Evolutionary conservation across 2,113 vertebrate species (phyloP).

Genomic region (Xenopus laevis): DNA sequence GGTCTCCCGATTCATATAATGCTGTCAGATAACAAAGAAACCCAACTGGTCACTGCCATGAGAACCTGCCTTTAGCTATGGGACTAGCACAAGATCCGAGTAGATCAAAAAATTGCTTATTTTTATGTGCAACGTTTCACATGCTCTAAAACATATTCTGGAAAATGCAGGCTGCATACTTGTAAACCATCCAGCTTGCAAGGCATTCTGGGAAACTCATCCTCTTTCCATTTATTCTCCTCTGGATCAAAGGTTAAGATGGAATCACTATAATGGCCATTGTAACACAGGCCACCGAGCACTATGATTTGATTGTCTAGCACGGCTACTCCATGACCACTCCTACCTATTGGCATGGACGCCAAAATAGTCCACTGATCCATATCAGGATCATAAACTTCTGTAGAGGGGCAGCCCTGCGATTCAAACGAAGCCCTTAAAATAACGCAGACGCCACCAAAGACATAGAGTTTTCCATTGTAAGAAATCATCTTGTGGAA

Average conservation of each 20-base stretch:
- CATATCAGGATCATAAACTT: constrained; percentile 90
- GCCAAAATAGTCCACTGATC: constrained; percentile 98
- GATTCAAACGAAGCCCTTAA: constrained; percentile 96
- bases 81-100: constrained; percentile 1
- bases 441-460: too few species aligned
- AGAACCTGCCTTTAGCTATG: neutral
- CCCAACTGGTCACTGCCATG: too few species aligned
- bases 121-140: constrained; percentile 89
- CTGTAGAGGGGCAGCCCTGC: constrained; percentile 96
- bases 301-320: constrained; percentile 98
- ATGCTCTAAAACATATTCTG: constrained; percentile 92
- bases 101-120: constrained; percentile 14
- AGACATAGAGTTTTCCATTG: too few species aligned
- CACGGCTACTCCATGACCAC: constrained; percentile 94
- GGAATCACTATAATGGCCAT: constrained; percentile 98
- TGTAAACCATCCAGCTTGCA: constrained; percentile 98
- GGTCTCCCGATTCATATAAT: too few species aligned
- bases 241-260: constrained; percentile 97
- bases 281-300: constrained; percentile 96
- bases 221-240: constrained; percentile 99
- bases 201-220: constrained; percentile 96
- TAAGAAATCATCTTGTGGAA: constrained; percentile 99
- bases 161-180: constrained; percentile 96
- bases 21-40: too few species aligned
- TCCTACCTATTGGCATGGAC: constrained; percentile 98